Evolutionary conservation across 92 coral and sea anemone species (phyloP), one percentile per base, ranked within the genome.

Genomic region (Siderastrea siderea): DNA sequence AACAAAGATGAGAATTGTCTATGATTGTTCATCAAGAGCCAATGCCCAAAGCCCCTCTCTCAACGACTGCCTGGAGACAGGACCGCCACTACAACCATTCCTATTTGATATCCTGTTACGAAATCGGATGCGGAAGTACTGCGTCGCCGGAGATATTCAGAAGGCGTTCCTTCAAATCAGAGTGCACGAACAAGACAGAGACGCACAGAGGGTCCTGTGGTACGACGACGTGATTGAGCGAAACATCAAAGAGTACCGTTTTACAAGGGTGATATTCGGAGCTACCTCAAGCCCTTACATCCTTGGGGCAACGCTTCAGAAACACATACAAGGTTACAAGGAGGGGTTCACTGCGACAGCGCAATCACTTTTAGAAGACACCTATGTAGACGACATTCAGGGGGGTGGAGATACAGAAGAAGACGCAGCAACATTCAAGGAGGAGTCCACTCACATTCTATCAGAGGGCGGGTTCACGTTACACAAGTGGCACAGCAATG

Each of bases 231-330:
- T 91, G 14, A 68, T 49, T 26, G 38, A 26, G 38, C 38, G 38
- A 26, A 26, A 26, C 38, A 26, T 26, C 38, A 26, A 26, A 0
- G 38, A 26, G 38, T 26, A 26, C 38, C 38, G 38, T 26, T 26
- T 26, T 26, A 26, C 38, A 26, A 26, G 38, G 38, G 38, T 26
- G 38, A 26, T 26, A 0, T 26, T 26, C 38, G 38, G 38, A 26
- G 38, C 38, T 4, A 75, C 71, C 3, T 78, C 93, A 15, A 89
- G 89, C 55, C 93, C 91, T 1, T 85, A 85, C 78, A 68, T 92
- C 15, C 88, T 92, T 14, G 95, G 93, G 47, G 61, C 88, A 17
- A 86, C 93, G 2, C 68, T 92, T 4, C 88, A 89, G 62, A 80
- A 81, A 38, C 87, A 88, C 62, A 89, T 26, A 26, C 38, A 26